A percentile compares a stretch with the other conserved stretches of the same genome.
phyloP scores from a whole-genome alignment of 2,113 vertebrate genomes.

The Mormoops blainvillei region DNA sequence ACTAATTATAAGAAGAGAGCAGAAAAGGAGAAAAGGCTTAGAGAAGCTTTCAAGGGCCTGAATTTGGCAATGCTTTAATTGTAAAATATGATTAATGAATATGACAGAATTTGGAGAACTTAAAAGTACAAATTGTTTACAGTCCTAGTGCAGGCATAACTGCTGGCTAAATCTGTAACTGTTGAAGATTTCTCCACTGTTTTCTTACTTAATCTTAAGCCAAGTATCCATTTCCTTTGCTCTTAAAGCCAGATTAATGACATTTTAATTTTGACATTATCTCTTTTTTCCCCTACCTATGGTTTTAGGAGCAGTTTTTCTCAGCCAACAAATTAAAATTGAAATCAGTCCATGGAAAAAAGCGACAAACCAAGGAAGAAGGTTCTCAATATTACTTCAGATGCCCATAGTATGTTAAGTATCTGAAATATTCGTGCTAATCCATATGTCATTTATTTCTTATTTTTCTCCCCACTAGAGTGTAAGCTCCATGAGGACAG shows the following conservation, averaged over 20 bases:
- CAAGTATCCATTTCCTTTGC: slow-evolving; percentile 72
- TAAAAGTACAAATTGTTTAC: slow-evolving; percentile 66
- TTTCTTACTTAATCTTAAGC: slow-evolving; percentile 62
- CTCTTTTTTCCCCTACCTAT: slow-evolving; percentile 41
- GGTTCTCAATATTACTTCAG: not conserved
- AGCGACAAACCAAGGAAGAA: not conserved
- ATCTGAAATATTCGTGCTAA: not conserved
- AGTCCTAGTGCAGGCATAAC: slow-evolving; percentile 41
- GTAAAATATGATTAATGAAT: slow-evolving; percentile 66
- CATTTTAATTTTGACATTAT: slow-evolving; percentile 72
- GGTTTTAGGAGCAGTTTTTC: slow-evolving; percentile 39
- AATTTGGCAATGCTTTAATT: slow-evolving; percentile 63
- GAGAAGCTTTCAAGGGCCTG: slow-evolving; percentile 46
- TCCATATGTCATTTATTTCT: not conserved
- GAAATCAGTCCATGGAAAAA: slow-evolving; percentile 12
- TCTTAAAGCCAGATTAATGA: slow-evolving; percentile 67
- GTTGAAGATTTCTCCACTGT: slow-evolving; percentile 63
- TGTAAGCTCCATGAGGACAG: not conserved
- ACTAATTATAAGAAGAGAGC: not conserved
- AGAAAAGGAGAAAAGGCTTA: not conserved
- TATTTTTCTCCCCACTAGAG: not conserved
- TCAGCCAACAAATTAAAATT: slow-evolving; percentile 25
- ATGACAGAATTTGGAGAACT: slow-evolving; percentile 62
- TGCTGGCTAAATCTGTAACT: slow-evolving; percentile 63
- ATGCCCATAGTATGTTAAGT: not conserved